These are phyloP conservation scores for Callyntrura sp. DNA, from an alignment of 2,888 invertebrate genomes.

Conservation along the genomic window DNA sequence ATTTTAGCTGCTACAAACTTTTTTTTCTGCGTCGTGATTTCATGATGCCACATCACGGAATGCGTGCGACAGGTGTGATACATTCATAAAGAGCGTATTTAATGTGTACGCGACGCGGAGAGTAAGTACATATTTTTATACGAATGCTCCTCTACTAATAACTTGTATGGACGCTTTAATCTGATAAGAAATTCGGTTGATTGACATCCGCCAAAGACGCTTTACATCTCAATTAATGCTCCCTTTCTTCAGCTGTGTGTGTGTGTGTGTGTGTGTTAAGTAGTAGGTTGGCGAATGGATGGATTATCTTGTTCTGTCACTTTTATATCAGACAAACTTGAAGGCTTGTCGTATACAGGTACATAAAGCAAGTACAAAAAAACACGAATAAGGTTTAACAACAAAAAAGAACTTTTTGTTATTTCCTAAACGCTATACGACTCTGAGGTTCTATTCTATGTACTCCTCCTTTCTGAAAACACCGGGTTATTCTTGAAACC, in stretches of 20 bases:
- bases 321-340: background rate
- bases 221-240: slow-evolving; percentile 80
- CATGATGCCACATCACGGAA: slow-evolving; percentile 80
- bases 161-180: slow-evolving; percentile 79
- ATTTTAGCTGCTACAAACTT: slow-evolving; percentile 20
- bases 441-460: slow-evolving; percentile 4
- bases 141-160: too few relatives aligned
- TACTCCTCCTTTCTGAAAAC: slow-evolving; percentile 46
- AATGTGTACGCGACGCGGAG: slow-evolving; percentile 3
- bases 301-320: slow-evolving; percentile 27
- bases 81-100: slow-evolving; percentile 61
- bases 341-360: background rate
- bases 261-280: too few relatives aligned
- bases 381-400: too few relatives aligned
- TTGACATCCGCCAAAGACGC: slow-evolving; percentile 84
- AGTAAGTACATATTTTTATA: too few relatives aligned
- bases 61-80: slow-evolving; percentile 84
- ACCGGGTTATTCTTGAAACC: background rate
- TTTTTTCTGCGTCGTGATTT: slow-evolving; percentile 45
- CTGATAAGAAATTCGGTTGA: slow-evolving; percentile 80
- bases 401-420: too few relatives aligned
- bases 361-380: too few relatives aligned
- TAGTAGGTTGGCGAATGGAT: background rate
- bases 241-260: slow-evolving; percentile 59
- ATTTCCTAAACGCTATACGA: too few relatives aligned